Evolutionary conservation across 2,113 vertebrate genomes (phyloP).

Genomic region (Crotalus tigris): DNA sequence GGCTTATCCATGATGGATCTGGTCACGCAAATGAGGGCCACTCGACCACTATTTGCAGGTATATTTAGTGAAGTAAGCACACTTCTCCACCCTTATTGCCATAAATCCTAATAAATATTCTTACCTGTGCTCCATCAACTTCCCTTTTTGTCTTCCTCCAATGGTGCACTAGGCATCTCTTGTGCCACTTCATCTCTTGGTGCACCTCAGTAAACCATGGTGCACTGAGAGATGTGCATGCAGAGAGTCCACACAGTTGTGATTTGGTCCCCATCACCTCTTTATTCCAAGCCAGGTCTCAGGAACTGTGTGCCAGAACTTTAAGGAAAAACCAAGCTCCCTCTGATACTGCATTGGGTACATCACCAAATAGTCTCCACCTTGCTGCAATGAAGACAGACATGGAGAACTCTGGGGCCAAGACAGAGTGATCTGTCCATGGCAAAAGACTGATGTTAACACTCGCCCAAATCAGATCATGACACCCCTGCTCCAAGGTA

Average conservation of each 20-base stretch:
- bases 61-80: not conserved
- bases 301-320: not conserved
- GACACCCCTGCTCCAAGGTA: not conserved
- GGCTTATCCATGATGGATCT: not conserved
- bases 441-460: not conserved
- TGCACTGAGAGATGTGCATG: not conserved
- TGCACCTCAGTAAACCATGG: not conserved
- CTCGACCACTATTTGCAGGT: not conserved
- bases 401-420: not conserved
- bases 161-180: not conserved
- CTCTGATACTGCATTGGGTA: not conserved
- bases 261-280: not conserved
- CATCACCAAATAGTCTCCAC: not conserved
- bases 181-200: not conserved
- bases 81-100: not conserved
- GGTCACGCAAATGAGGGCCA: not conserved
- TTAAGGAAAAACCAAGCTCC: not conserved
- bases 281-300: not conserved
- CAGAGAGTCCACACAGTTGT: not conserved
- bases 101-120: not conserved
- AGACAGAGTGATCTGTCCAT: not conserved
- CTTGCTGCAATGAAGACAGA: not conserved
- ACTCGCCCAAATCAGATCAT: not conserved
- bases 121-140: not conserved
- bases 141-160: not conserved